Evolutionary conservation across 2,888 invertebrate species (phyloP).

Genomic region (Syrista parreyssii): DNA sequence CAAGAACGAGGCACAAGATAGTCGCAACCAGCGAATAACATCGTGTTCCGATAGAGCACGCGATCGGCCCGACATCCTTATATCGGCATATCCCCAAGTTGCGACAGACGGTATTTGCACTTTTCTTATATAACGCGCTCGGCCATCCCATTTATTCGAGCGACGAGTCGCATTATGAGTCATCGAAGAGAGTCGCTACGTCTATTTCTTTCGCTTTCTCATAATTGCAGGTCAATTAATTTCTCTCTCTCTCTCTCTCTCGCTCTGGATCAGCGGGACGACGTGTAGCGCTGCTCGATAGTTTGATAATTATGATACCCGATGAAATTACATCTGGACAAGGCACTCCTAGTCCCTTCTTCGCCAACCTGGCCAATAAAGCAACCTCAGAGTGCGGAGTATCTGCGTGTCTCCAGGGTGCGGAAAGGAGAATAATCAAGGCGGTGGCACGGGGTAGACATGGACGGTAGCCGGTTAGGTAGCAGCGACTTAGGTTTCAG

Average conservation of each 20-base stretch:
- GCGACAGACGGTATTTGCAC: constrained; percentile 40
- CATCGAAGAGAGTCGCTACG: not conserved
- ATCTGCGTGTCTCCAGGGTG: not conserved
- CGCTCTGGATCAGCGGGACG: not conserved
- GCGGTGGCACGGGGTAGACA: not conserved
- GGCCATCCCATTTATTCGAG: not conserved
- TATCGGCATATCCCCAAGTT: constrained; percentile 43
- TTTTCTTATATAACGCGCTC: constrained; percentile 33
- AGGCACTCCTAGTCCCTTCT: not conserved
- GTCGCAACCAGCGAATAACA: not conserved
- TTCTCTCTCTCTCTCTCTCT: not conserved
- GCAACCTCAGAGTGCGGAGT: not conserved
- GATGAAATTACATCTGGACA: not conserved
- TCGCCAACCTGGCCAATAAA: not conserved
- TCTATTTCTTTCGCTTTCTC: constrained; percentile 1
- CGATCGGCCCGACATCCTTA: constrained; percentile 36
- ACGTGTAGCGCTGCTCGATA: not conserved
- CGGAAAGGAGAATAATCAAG: constrained; percentile 2
- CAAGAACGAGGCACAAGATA: not conserved
- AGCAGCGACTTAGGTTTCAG: constrained; percentile 9
- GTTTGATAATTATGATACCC: not conserved
- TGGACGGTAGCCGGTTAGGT: constrained; percentile 5
- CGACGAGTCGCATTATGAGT: not conserved
- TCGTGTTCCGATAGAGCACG: constrained; percentile 34
- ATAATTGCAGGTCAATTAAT: not conserved